phyloP scores from a whole-genome alignment of 2,888 invertebrate genomes.

The Taphrorychus bicolor region DNA sequence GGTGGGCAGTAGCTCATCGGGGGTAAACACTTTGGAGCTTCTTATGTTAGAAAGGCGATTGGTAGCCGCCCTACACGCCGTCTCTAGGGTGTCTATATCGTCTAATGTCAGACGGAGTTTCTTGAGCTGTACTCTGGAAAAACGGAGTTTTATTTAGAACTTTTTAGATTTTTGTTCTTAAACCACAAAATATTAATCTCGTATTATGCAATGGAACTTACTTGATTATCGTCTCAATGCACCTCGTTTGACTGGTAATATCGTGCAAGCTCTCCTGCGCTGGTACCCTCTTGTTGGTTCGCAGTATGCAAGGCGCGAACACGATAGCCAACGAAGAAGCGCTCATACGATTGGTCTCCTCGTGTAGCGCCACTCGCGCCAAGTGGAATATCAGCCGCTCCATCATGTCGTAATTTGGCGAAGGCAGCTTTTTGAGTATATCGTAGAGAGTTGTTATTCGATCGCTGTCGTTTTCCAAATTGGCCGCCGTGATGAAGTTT shows the following conservation, averaged over 20 bases:
- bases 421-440: slow-evolving; percentile 87
- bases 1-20: slow-evolving; percentile 62
- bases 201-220: no score
- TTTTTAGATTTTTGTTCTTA: neutral
- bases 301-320: slow-evolving; percentile 92
- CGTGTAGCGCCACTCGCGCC: slow-evolving; percentile 85
- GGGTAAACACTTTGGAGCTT: slow-evolving; percentile 74
- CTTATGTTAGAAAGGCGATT: slow-evolving; percentile 80
- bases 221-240: slow-evolving; percentile 88
- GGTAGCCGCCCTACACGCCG: slow-evolving; percentile 84
- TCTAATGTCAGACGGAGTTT: slow-evolving; percentile 86
- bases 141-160: neutral
- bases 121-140: slow-evolving; percentile 74
- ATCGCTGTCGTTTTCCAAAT: slow-evolving; percentile 82
- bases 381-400: slow-evolving; percentile 92
- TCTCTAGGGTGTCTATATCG: slow-evolving; percentile 90
- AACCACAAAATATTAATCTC: neutral
- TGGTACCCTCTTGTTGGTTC: slow-evolving; percentile 85
- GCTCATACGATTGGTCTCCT: slow-evolving; percentile 90
- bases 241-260: slow-evolving; percentile 87
- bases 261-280: slow-evolving; percentile 93
- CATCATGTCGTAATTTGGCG: slow-evolving; percentile 87
- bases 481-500: slow-evolving; percentile 90
- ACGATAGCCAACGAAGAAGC: slow-evolving; percentile 91
- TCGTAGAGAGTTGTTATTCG: slow-evolving; percentile 84